Base-by-base conservation (phyloP, 2,113 vertebrate species). In the Ptilorrhoa leucosticta region DNA sequence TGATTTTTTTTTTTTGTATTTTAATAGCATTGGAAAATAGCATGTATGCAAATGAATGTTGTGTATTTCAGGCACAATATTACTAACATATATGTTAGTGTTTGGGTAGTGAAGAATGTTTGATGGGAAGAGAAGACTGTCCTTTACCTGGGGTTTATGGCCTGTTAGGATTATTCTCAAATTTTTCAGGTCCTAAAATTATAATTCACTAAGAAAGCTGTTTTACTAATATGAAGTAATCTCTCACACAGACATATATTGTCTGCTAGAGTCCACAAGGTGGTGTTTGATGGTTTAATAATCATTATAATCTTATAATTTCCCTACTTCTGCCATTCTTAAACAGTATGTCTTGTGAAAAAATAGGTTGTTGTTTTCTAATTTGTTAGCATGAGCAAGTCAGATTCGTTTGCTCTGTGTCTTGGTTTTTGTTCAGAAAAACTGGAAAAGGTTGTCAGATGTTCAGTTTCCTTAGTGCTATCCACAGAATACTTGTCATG, bases 281-380 rank as follows among this genome's bases (percentile, higher is more conserved):
- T 94, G 93, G 90, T 90, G 91, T 90, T 87, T 85, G 54, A 45
- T 76, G 70, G 26, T 83, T 91, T 87, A 70, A 66, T 87, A 76
- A 65, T 82, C 39, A 18, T 58, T 33, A 33, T 45, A 44, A 39
- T 35, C 26, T n/a, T 72, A 19, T 0, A 6, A 28, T 69, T 86
- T 77, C 30, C 21, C 37, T 63, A 24, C 14, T 81, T 63, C 65
- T 86, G 39, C 39, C 17, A 17, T 83, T 86, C 60, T 51, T 66
- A 58, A 90, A 28, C 31, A 66, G 18, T 50, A 12, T 23, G 19
- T 83, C 18, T 33, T 75, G 7, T 30, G 45, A 79, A 84, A 84
- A 82, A 87, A 39, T 30, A 56, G 3, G 15, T 79, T 56, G 12
- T 50, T 58, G 27, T 58, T 94, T 81, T 80, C 6, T 48, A 39